Percentiles rank a stretch among this genome's conserved stretches.
phyloP scores from a whole-genome alignment of 2,797 vertebrate genomes.

The Pogonophryne albipinna region DNA sequence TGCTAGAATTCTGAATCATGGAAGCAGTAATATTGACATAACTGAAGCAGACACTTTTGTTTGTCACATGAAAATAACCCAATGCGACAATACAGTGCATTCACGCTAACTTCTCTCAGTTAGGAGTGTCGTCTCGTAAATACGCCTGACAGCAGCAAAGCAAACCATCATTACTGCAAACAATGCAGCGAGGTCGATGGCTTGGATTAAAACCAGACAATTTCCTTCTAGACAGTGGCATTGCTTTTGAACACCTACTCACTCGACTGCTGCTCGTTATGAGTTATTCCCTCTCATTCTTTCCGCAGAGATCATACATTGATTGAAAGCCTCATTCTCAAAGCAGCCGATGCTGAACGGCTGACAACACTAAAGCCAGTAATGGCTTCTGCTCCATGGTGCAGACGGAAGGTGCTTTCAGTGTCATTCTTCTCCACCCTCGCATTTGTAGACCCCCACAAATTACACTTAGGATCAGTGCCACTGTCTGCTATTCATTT shows the following conservation, averaged over 20 bases:
- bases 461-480: conserved; percentile 52
- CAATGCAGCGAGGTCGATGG: conserved; percentile 52
- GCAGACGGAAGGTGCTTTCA: conserved; percentile 52
- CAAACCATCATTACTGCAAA: conserved; percentile 63
- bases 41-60: background rate
- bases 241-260: conserved; percentile 65
- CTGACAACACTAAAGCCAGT: conserved; percentile 62
- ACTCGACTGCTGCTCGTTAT: conserved; percentile 51
- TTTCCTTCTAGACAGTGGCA: conserved; percentile 48
- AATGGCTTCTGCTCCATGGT: conserved; percentile 60
- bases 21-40: background rate
- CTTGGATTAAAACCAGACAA: conserved; percentile 54
- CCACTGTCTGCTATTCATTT: conserved; percentile 43
- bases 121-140: conserved; percentile 40
- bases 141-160: conserved; percentile 46
- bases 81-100: conserved; percentile 6
- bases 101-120: conserved; percentile 22
- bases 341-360: conserved; percentile 63
- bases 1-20: background rate
- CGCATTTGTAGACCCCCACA: conserved; percentile 32
- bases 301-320: conserved; percentile 69
- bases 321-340: conserved; percentile 79
- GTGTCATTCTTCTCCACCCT: conserved; percentile 58
- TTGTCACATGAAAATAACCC: conserved; percentile 30
- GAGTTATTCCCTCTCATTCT: conserved; percentile 63